Evolutionary conservation across 2,888 invertebrate genomes (phyloP), one percentile per base, ranked within the genome.

Genomic region (Pemphredon lugubris): DNA sequence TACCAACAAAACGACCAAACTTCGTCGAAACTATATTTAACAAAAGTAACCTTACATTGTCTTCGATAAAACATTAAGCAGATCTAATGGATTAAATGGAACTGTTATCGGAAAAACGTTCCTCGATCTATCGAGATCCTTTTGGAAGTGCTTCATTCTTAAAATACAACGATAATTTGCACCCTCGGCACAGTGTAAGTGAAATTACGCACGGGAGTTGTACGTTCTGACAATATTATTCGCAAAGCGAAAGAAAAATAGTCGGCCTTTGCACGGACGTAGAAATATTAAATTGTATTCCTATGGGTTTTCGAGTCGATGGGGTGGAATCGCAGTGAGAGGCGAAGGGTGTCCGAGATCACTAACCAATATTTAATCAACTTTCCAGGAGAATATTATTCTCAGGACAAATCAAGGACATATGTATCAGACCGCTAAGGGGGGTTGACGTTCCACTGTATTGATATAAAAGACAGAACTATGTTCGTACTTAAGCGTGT

Each of bases 391-490:
- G 87, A 87, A 84, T 84, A 86, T 87, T 87, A 87, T 88, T 88
- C 87, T 86, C 85, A 73, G 79, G 86, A 87, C 86, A 88, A 89
- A 88, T 88, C 88, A 88, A 86, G 87, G 87, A 88, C 88, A 87
- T 88, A 87, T 87, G 88, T 85, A 84, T 78, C 76, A 72, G 71
- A 77, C 79, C 77, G 63, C 75, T 73, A 73, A 77, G 73, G 82
- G 83, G 78, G 54, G 64, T 67, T 60, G 65, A 65, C 71, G 71
- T 74, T 68, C 44, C 53, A 54, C 51, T 61, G 65, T 73, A 68
- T 68, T 58, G 61, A 68, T 70, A 63, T 57, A 69, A 68, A 78
- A 72, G 73, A 60, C 69, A 45, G 42, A 69, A 55, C 67, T 39
- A 37, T 51, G 53, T 48, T 42, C 47, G n/a, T n/a, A n/a, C 4